Evolutionary conservation across 2,888 invertebrate genomes (phyloP), one percentile per base, ranked within the genome.

Genomic region (Drosophila yooni): DNA sequence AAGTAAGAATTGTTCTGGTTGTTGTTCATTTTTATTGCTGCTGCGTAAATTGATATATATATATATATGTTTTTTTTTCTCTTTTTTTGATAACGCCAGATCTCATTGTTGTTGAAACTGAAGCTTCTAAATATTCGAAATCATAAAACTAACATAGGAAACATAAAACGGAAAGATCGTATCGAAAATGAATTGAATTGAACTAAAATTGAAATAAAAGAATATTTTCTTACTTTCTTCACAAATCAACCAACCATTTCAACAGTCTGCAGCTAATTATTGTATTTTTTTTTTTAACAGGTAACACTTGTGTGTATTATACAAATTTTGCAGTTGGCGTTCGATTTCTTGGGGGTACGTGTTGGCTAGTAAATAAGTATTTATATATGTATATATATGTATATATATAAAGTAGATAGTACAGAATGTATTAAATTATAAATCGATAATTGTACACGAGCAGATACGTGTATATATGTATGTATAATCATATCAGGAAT

Each of bases 331-430:
- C 56, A 66, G 66, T 82, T 91, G 93, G 92, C 93, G 90, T 81
- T 92, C 89, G 93, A 93, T 93, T 93, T 93, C 93, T 93, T 93
- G 93, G 93, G 92, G 90, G 53, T 76, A 89, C 74, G 86, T 91
- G 88, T 85, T 77, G 60, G 27, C 53, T 72, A 54, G 25, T n/a
- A 46, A 46, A 38, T 38, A 38, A 29, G 27, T 29, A 8, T 56
- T n/a, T 56, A n/a, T 27, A 27, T 54, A 38, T 36, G 51, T 40
- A 29, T 38, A 29, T n/a, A 38, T 29, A 25, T 4, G 27, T 48
- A 59, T 15, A 25, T 27, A 29, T 50, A 50, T n/a, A 51, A 21
- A 25, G 54, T 61, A 34, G 36, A 60, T 48, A 34, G 46, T 31
- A 40, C 18, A 56, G 50, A 56, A 46, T 52, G 21, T 60, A 40